Evolutionary conservation across 2,113 vertebrate species (phyloP).

Genomic region (Scophthalmus maximus): DNA sequence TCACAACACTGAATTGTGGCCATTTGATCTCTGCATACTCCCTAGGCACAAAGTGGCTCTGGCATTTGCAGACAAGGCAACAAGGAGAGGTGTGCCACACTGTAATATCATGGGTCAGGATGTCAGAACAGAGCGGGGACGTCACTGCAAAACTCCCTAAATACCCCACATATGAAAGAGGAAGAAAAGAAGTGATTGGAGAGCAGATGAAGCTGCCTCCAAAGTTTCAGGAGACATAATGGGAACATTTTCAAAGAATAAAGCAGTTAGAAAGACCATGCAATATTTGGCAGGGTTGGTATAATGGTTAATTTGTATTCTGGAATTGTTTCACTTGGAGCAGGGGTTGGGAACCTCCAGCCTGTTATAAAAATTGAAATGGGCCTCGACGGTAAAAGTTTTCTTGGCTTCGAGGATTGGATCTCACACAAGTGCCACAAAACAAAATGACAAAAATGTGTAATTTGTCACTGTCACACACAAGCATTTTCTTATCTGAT

Average conservation of each 20-base stretch:
- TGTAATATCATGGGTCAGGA: constrained; percentile 29
- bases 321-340: not conserved
- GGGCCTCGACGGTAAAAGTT: not conserved
- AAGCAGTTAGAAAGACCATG: constrained; percentile 16
- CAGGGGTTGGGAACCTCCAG: not conserved
- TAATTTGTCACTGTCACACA: too few species aligned
- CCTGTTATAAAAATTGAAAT: not conserved
- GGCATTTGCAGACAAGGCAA: constrained; percentile 58
- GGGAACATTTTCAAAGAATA: constrained; percentile 21
- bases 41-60: constrained; percentile 46
- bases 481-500: not conserved
- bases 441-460: constrained; percentile 1
- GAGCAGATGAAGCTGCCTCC: constrained; percentile 20
- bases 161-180: constrained; percentile 7
- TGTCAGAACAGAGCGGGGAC: constrained; percentile 15
- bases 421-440: not conserved
- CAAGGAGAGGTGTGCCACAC: constrained; percentile 11
- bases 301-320: constrained; percentile 6
- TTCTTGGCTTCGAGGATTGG: not conserved
- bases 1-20: constrained; percentile 45
- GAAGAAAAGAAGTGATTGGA: not conserved
- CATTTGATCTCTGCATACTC: constrained; percentile 56
- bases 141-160: constrained; percentile 13
- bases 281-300: constrained; percentile 15
- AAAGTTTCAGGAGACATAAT: constrained; percentile 34